phyloP scores from a whole-genome alignment of 2,113 vertebrate genomes.

The Strigops habroptila region DNA sequence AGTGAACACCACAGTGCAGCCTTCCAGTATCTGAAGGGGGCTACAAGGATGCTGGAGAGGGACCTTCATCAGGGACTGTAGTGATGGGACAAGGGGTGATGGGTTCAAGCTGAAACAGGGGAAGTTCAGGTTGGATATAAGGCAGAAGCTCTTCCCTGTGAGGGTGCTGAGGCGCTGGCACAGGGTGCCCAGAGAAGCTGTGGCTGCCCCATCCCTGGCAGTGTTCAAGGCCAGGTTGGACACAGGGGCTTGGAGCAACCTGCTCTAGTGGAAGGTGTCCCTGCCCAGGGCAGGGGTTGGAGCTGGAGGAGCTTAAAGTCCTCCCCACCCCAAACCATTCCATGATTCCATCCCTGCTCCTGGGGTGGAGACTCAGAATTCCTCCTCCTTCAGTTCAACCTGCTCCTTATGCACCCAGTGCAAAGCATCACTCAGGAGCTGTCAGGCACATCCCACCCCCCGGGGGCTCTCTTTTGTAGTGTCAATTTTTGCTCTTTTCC shows the following conservation, averaged over 20 bases:
- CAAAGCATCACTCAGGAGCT: background rate
- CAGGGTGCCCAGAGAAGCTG: too few relatives aligned
- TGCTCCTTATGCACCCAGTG: fast-evolving
- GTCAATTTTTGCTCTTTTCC: background rate
- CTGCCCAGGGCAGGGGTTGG: background rate
- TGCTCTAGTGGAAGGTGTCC: too few relatives aligned
- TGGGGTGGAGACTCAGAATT: background rate
- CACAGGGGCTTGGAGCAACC: too few relatives aligned
- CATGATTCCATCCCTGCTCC: background rate
- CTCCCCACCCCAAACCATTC: too few relatives aligned
- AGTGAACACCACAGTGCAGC: fast-evolving
- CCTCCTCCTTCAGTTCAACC: background rate
- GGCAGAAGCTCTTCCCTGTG: background rate
- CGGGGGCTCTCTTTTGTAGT: background rate
- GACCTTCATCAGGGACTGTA: background rate
- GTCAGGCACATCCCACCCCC: background rate
- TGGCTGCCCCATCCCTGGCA: too few relatives aligned
- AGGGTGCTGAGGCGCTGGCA: too few relatives aligned
- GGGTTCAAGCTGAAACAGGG: background rate
- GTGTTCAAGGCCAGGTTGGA: too few relatives aligned
- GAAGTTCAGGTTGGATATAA: background rate
- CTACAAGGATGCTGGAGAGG: background rate
- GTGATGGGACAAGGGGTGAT: background rate
- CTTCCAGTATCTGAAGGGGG: background rate
- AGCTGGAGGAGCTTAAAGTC: background rate